These are phyloP conservation scores for Andrena praecox DNA, from an alignment of 2,888 invertebrate species.

Conservation along the genomic window DNA sequence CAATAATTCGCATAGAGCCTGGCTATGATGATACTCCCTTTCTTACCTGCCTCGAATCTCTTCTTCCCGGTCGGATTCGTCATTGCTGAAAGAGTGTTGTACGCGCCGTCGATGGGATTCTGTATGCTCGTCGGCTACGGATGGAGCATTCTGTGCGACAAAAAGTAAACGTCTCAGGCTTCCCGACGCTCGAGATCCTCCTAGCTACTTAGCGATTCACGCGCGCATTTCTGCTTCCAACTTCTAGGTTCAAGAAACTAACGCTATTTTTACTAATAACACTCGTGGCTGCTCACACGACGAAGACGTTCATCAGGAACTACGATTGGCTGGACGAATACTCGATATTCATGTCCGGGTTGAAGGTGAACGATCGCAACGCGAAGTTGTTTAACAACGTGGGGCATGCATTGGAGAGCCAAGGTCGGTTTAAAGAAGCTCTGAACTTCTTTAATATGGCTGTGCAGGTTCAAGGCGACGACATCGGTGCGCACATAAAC, in stretches of 20 bases:
- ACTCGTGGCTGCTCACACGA: constrained; percentile 91
- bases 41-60: constrained; percentile 97
- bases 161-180: constrained; percentile 83
- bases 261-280: constrained; percentile 89
- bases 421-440: constrained; percentile 90
- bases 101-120: constrained; percentile 99
- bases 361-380: constrained; percentile 94
- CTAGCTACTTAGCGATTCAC: background rate
- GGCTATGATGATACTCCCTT: constrained; percentile 95
- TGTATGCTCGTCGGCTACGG: constrained; percentile 96
- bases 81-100: constrained; percentile 97
- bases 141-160: constrained; percentile 90
- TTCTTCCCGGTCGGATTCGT: constrained; percentile 99
- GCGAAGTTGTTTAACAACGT: constrained; percentile 99
- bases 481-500: constrained; percentile 98
- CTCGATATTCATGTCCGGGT: constrained; percentile 96
- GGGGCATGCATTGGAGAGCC: constrained; percentile 96
- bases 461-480: constrained; percentile 96
- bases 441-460: constrained; percentile 96
- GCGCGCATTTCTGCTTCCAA: background rate
- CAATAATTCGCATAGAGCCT: constrained; percentile 88
- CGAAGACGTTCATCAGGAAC: constrained; percentile 95
- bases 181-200: background rate
- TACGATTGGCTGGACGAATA: constrained; percentile 98
- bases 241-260: constrained; percentile 86